Conservation (phyloP, 2,888 invertebrate genomes). For the Leucoma salicis region DNA sequence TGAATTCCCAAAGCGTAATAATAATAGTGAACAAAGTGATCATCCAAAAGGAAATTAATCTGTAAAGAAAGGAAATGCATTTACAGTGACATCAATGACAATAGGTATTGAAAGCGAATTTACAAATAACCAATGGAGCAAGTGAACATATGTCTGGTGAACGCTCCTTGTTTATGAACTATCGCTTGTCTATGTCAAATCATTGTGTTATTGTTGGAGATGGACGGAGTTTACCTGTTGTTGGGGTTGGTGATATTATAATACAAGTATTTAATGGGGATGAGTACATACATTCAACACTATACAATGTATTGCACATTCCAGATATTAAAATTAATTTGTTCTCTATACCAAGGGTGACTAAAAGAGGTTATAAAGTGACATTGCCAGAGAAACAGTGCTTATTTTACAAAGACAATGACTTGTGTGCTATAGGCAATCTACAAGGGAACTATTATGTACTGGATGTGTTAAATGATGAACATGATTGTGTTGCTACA, state of each 20-base stretch:
- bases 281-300: too few species aligned
- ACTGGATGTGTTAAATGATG: constrained; percentile 9
- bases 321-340: constrained; percentile 1
- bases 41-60: too few species aligned
- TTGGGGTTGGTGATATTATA: not conserved
- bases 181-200: not conserved
- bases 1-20: too few species aligned
- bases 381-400: not conserved
- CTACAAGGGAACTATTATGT: constrained; percentile 21
- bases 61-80: too few species aligned
- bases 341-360: not conserved
- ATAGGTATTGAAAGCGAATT: not conserved
- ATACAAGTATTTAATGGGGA: not conserved
- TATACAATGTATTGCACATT: too few species aligned
- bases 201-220: not conserved
- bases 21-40: too few species aligned
- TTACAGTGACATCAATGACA: too few species aligned
- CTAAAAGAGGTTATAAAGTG: not conserved
- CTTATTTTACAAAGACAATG: not conserved
- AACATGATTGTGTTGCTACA: not conserved
- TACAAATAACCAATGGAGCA: not conserved
- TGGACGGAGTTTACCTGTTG: not conserved
- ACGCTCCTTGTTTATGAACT: not conserved
- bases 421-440: constrained; percentile 2
- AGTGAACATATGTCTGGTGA: constrained; percentile 1